Percentiles rank a stretch among this genome's conserved stretches.
Evolutionary conservation across 2,888 invertebrate genomes (phyloP).

Genomic region (Archaeoteleia sp.): DNA sequence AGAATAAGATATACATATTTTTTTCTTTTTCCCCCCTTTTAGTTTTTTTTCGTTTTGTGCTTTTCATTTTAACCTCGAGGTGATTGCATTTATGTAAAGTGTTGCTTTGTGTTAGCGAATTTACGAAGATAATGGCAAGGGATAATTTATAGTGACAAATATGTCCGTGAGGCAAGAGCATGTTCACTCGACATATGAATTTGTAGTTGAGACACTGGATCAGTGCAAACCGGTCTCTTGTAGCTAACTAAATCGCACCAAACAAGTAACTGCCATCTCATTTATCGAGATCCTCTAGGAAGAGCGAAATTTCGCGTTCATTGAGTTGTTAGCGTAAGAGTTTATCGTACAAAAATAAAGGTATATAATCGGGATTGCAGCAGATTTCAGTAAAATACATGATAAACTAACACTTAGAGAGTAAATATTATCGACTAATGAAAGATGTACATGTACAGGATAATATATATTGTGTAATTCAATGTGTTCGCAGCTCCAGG

Average conservation of each 20-base stretch:
- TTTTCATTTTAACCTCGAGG: constrained; percentile 23
- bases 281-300: constrained; percentile 15
- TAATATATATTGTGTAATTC: constrained; percentile 59
- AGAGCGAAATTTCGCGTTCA: constrained; percentile 27
- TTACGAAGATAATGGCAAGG: constrained; percentile 11
- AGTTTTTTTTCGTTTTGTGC: constrained; percentile 3
- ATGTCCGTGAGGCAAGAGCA: constrained; percentile 23
- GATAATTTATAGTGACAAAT: constrained; percentile 34
- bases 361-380: constrained; percentile 15
- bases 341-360: constrained; percentile 23
- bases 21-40: background rate
- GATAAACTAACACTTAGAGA: constrained; percentile 47
- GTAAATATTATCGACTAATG: constrained; percentile 49
- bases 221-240: constrained; percentile 26
- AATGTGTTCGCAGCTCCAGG: constrained; percentile 56
- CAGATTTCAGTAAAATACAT: constrained; percentile 30
- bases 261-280: constrained; percentile 40
- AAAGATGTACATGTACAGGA: constrained; percentile 55
- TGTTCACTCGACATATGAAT: constrained; percentile 40
- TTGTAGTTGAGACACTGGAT: constrained; percentile 42
- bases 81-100: constrained; percentile 45
- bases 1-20: constrained; percentile 4
- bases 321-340: constrained; percentile 31
- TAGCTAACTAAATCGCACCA: constrained; percentile 40
- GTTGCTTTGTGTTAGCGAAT: constrained; percentile 31